Percentiles rank a stretch among this genome's conserved stretches.
These are phyloP conservation scores for Drosophila tristis DNA, from an alignment of 1,140 invertebrate genomes.

Conservation along the genomic window DNA sequence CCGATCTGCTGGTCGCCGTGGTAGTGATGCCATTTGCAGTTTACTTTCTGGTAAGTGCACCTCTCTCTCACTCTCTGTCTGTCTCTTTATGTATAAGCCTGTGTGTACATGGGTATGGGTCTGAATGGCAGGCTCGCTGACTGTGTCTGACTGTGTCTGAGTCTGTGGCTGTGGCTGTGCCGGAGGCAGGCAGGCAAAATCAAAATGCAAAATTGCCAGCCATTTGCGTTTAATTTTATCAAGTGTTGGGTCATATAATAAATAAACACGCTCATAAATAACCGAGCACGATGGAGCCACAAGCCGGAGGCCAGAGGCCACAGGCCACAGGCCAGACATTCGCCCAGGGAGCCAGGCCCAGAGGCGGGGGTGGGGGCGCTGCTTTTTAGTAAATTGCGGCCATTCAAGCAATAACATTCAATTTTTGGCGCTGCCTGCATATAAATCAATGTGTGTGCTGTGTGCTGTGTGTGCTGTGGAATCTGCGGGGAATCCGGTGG, in stretches of 20 bases:
- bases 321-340: no score
- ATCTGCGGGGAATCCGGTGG: background rate
- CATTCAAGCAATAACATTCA: conserved; percentile 81
- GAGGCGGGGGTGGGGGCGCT: conserved; percentile 9
- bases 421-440: conserved; percentile 72
- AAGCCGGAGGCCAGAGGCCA: background rate
- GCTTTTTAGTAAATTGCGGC: conserved; percentile 80
- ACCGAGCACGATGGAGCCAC: conserved; percentile 25
- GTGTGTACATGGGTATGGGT: no score
- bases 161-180: conserved; percentile 4
- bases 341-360: background rate
- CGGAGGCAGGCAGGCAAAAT: conserved; percentile 37
- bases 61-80: no score
- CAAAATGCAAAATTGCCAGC: conserved; percentile 71
- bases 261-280: conserved; percentile 79
- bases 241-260: conserved; percentile 78
- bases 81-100: no score
- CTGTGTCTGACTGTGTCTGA: no score
- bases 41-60: conserved; percentile 94
- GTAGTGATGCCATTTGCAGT: conserved; percentile 99
- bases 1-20: conserved; percentile 97
- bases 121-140: no score
- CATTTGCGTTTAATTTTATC: conserved; percentile 80
- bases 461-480: no score
- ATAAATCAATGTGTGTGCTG: conserved; percentile 70